Percentiles rank a stretch among this genome's conserved stretches.
Evolutionary conservation across 2,888 invertebrate genomes (phyloP).

Genomic region (Frankliniella fusca): DNA sequence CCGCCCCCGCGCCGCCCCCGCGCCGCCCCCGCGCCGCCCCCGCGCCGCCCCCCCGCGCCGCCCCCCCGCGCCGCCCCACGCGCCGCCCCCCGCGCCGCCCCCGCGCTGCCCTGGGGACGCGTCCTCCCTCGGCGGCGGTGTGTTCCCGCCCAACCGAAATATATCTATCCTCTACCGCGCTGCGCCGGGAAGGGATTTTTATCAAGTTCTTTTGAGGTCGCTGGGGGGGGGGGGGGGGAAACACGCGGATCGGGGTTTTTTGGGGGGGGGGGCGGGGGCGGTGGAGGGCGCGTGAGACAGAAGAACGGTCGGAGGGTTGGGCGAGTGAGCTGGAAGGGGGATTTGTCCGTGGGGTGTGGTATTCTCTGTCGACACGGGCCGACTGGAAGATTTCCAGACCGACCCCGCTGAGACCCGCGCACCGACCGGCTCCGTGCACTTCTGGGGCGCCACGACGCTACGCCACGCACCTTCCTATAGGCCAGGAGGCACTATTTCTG

Average conservation of each 20-base stretch:
- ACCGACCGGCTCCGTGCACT: neutral
- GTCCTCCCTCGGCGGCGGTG: neutral
- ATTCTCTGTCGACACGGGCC: neutral
- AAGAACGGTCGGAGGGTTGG: too few species aligned
- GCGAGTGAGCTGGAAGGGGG: neutral
- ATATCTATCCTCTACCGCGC: neutral
- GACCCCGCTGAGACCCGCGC: neutral
- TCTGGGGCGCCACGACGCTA: neutral
- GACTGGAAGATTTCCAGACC: neutral
- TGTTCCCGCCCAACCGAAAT: neutral
- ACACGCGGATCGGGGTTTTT: too few species aligned
- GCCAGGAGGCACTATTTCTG: neutral
- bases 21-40: too few species aligned
- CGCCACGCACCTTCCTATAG: neutral
- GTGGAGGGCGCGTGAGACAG: too few species aligned
- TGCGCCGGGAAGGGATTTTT: neutral
- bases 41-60: too few species aligned
- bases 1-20: too few species aligned
- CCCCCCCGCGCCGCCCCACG: too few species aligned
- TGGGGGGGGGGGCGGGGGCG: too few species aligned
- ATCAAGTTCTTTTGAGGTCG: constrained; percentile 1
- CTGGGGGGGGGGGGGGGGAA: too few species aligned
- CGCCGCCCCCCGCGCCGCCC: too few species aligned
- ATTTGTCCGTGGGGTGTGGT: constrained; percentile 6
- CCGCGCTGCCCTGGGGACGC: neutral